Percentiles rank a stretch among this genome's conserved stretches.
phyloP scores from a whole-genome alignment of 2,113 vertebrate genomes.

The Larimichthys crocea region DNA sequence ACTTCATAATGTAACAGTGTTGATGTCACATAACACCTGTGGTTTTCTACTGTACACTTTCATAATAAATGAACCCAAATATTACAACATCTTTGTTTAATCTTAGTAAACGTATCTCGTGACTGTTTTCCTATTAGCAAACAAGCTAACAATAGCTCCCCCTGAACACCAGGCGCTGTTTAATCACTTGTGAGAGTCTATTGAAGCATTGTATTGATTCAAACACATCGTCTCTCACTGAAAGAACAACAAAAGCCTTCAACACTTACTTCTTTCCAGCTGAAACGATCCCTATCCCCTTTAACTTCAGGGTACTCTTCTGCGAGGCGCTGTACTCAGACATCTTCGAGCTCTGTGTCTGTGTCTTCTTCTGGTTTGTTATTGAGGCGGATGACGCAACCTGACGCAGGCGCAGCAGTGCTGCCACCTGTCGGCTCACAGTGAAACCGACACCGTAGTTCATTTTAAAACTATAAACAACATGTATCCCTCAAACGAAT shows the following conservation, averaged over 20 bases:
- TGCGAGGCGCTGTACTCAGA: conserved; percentile 76
- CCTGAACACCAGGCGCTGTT: accelerated
- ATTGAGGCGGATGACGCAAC: background rate
- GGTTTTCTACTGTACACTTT: background rate
- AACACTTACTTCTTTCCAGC: conserved; percentile 81
- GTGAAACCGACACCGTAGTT: too few relatives aligned
- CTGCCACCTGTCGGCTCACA: conserved; percentile 58
- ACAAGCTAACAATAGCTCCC: conserved; percentile 34
- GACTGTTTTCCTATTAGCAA: conserved; percentile 15
- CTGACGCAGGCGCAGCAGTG: accelerated
- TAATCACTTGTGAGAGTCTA: background rate
- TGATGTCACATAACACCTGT: accelerated
- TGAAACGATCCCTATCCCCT: conserved; percentile 72
- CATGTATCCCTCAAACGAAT: too few relatives aligned
- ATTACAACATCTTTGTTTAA: background rate
- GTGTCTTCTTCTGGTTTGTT: conserved; percentile 28
- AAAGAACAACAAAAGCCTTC: accelerated
- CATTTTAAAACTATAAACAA: too few relatives aligned
- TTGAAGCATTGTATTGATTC: accelerated
- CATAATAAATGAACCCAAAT: background rate
- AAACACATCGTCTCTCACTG: accelerated
- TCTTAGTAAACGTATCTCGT: background rate
- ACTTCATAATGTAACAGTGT: accelerated
- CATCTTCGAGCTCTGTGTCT: conserved; percentile 69
- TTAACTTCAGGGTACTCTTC: conserved; percentile 81